Evolutionary conservation across 2,797 vertebrate species (phyloP), one percentile per base, ranked within the genome.

Genomic region (Telmatherina bonti): DNA sequence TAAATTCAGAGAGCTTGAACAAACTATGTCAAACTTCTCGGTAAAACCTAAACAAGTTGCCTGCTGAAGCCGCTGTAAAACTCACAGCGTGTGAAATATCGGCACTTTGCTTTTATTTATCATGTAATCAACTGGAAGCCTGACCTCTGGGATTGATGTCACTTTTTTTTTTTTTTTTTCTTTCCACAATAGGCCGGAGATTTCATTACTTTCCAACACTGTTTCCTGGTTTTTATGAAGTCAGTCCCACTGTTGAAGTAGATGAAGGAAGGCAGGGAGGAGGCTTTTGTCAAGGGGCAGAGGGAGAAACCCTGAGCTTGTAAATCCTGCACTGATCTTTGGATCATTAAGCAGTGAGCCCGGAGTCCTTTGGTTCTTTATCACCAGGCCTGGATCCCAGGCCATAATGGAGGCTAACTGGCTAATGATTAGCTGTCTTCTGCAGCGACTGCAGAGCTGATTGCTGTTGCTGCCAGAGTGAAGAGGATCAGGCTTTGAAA

Each of bases 361-460:
- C 62, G 26, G 62, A 81, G 79, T 84, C 78, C 65, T 87, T 81
- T 77, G 86, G 80, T 90, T 88, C 86, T 92, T 92, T 91, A 91
- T 92, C 86, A 87, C 88, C 85, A 76, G 76, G 81, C 78, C 72
- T 75, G 83, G 83, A 90, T 92, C 83, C 84, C 83, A 63, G 82
- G 74, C 82, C 81, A 80, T 92, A 91, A 93, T 89, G 63, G 86
- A 79, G 85, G 86, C 90, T 92, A 91, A 91, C 89, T 91, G 89
- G 90, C 90, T 90, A 91, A 92, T 91, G 90, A 93, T 93, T 92
- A 92, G 91, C 92, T 89, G 91, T 93, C 89, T 45, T 63, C 73
- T 53, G 38, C 84, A 85, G 81, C 79, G 72, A 70, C 77, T 82
- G 54, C 81, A 65, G 72, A 70, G 63, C 78, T 68, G 78, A 81